Conservation (phyloP, 2,113 vertebrate species). For the Panthera tigris region DNA sequence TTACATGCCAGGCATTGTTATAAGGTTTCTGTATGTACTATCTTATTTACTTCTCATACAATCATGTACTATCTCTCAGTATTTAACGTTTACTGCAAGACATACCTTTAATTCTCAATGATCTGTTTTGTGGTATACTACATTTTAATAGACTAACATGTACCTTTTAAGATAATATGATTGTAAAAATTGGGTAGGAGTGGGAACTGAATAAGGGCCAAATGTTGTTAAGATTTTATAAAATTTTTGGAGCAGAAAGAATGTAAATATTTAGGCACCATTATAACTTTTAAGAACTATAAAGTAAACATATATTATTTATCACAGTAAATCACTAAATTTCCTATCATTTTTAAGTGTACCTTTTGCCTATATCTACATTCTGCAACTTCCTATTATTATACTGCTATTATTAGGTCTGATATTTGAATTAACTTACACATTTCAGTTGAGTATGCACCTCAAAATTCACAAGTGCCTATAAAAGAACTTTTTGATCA, state of each 20-base stretch:
- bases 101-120: background rate
- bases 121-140: background rate
- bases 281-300: background rate
- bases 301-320: background rate
- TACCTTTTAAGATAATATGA: background rate
- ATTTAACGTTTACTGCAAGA: background rate
- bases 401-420: background rate
- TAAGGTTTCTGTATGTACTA: background rate
- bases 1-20: background rate
- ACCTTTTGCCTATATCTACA: background rate
- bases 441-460: background rate
- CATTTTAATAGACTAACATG: background rate
- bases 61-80: background rate
- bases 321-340: constrained; percentile 6
- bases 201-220: background rate
- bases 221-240: background rate
- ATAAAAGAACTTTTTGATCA: background rate
- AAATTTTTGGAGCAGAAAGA: background rate
- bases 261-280: background rate
- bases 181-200: background rate
- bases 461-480: constrained; percentile 21
- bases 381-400: background rate
- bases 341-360: background rate
- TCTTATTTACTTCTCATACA: background rate
- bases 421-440: background rate